Base-by-base conservation (phyloP, 2,797 vertebrate species). In the Epinephelus malabaricus region DNA sequence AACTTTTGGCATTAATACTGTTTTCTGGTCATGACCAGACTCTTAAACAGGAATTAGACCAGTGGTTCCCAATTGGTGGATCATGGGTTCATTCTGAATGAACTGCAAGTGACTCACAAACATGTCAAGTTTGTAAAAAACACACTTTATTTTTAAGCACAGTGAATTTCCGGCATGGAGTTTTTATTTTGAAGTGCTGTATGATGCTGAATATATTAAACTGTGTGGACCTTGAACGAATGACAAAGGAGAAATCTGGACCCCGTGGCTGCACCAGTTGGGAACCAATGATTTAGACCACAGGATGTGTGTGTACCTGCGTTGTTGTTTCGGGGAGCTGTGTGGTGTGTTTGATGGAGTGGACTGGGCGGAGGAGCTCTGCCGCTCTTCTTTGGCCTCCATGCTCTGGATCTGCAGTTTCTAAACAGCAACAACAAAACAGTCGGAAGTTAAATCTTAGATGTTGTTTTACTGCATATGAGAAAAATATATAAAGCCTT, bases 311-410 rank as follows among this genome's bases (percentile, higher is more conserved):
- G 14, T 45, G 25, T 79, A 95, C 95, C 93, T 94, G 89, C 93
- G 95, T 11, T 88, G 94, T 1, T 91, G 91, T 77, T 92, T 95
- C 0, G 95, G 96, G 4, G 95, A 95, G 84, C 84, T 94, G 83
- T 96, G 95, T 4, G 95, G 96, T 0, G 95, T 96, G 81, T n/a
- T 95, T 8, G 91, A 86, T 19, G 96, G 95, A 17, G 95, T 95
- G 19, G 95, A 95, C 78, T 95, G 95, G 19, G 93, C 18, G 0
- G 95, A 96, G 17, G 94, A 91, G 50, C 27, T 82, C 40, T 88
- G 88, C 13, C 88, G 92, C 25, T 96, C 95, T 12, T 96, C 95
- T 73, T 69, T 92, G 58, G 67, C 34, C 81, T 96, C 95, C 76
- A 84, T 34, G 49, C 73, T 95, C 71, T 95, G 95, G 74, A 96